phyloP scores from a whole-genome alignment of 1,140 invertebrate species.

The Philotrypesis tridentata region DNA sequence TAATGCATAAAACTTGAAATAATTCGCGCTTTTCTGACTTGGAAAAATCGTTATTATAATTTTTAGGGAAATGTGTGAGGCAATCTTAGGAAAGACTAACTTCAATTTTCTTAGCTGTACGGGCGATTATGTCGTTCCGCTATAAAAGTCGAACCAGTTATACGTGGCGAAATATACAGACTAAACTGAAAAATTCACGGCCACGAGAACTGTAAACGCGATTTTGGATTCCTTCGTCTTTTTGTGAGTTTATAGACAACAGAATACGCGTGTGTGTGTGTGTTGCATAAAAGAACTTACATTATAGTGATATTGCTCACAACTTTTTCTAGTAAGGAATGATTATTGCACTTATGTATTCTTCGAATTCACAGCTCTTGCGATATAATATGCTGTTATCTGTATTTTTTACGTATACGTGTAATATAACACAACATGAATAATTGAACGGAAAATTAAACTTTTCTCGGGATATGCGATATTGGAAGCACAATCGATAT shows the following conservation, averaged over 20 bases:
- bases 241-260: background rate
- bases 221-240: background rate
- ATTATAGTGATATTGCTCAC: too few relatives aligned
- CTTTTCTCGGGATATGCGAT: too few relatives aligned
- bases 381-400: too few relatives aligned
- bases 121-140: constrained; percentile 2
- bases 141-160: constrained; percentile 17
- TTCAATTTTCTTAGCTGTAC: background rate
- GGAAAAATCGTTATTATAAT: constrained; percentile 2
- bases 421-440: too few relatives aligned
- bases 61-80: background rate
- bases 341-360: too few relatives aligned
- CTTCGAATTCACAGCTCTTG: too few relatives aligned
- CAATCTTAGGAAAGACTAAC: background rate
- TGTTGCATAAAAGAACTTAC: background rate
- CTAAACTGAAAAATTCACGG: constrained; percentile 14
- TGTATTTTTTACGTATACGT: too few relatives aligned
- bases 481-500: too few relatives aligned
- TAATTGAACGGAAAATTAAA: background rate
- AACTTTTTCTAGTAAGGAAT: too few relatives aligned
- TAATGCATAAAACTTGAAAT: background rate
- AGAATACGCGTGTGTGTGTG: too few relatives aligned
- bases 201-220: constrained; percentile 5
- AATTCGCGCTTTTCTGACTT: background rate
- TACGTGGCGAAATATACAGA: constrained; percentile 5